These are phyloP conservation scores for Pachliopta kotzebuea DNA, from an alignment of 2,888 invertebrate genomes.

Conservation along the genomic window DNA sequence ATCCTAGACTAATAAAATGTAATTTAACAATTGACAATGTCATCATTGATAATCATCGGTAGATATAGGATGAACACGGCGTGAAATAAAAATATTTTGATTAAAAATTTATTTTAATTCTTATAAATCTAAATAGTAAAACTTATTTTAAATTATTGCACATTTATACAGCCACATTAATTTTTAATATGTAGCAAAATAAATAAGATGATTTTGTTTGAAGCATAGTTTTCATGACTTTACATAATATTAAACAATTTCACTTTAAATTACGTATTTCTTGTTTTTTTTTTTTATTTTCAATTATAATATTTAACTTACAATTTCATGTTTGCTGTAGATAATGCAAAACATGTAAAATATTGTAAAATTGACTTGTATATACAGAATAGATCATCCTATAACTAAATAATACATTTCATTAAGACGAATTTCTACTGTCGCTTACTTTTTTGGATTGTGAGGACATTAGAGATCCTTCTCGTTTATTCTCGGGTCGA, in stretches of 20 bases:
- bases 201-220: slow-evolving; percentile 26
- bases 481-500: slow-evolving; percentile 50
- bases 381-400: slow-evolving; percentile 25
- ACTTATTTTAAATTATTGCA: slow-evolving; percentile 54
- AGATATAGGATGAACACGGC: neutral
- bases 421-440: slow-evolving; percentile 48
- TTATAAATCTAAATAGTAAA: slow-evolving; percentile 10
- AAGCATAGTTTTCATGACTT: slow-evolving; percentile 6
- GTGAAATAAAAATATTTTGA: neutral
- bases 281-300: neutral
- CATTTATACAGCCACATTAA: slow-evolving; percentile 45
- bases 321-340: neutral
- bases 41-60: too few relatives aligned
- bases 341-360: neutral
- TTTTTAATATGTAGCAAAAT: slow-evolving; percentile 29
- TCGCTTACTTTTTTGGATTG: slow-evolving; percentile 47
- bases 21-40: too few relatives aligned
- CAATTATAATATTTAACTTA: neutral
- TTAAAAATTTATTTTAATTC: slow-evolving; percentile 22
- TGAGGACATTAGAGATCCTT: slow-evolving; percentile 32
- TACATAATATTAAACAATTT: slow-evolving; percentile 23
- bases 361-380: slow-evolving; percentile 8
- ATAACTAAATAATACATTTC: slow-evolving; percentile 8
- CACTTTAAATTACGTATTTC: neutral
- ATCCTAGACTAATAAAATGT: too few relatives aligned